Base-by-base conservation (phyloP, 2,113 vertebrate genomes). In the Stigmatopora nigra region DNA sequence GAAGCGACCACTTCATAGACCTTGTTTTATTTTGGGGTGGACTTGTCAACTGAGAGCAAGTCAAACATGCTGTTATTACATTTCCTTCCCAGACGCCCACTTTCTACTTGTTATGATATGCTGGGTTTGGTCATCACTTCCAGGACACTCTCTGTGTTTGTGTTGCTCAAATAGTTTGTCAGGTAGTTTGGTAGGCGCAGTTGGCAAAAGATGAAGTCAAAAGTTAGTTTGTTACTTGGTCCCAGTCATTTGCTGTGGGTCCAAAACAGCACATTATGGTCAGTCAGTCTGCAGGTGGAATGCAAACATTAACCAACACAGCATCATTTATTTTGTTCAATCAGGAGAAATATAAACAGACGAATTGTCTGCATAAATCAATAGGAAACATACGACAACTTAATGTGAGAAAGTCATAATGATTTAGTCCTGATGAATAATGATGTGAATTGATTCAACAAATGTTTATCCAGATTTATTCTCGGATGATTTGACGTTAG, bases 401-500 rank as follows among this genome's bases (percentile, higher is more conserved):
- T 80, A 72, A 70, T 78, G 72, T 82, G 82, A 85, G 81, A 74
- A 72, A 77, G 73, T 80, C 85, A 89, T 88, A 88, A 87, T 87
- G 82, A 89, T 91, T 91, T 89, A 91, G 88, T 91, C 85, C 81
- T 89, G 86, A 87, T 82, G 69, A 79, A 84, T 84, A 80, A 41
- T 41, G 38, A 41, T 41, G 38, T 41, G 38, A 41, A 41, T 7
- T 41, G 38, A 41, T 10, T 41, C 38, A 41, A 5, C 38, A 7
- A 41, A 41, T 41, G 38, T 41, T 41, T 41, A 10, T 41, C 38
- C 38, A 41, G 9, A 41, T 41, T 41, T 5, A 51, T n/a, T 51
- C 48, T 3, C 17, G 14, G 46, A 48, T 13, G 13, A 48, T 16
- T 48, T 48, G 45, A 46, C 45, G 13, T 46, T 48, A 16, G 46